These are phyloP conservation scores for Thunnus maccoyii DNA, from an alignment of 2,113 vertebrate species.

Conservation along the genomic window DNA sequence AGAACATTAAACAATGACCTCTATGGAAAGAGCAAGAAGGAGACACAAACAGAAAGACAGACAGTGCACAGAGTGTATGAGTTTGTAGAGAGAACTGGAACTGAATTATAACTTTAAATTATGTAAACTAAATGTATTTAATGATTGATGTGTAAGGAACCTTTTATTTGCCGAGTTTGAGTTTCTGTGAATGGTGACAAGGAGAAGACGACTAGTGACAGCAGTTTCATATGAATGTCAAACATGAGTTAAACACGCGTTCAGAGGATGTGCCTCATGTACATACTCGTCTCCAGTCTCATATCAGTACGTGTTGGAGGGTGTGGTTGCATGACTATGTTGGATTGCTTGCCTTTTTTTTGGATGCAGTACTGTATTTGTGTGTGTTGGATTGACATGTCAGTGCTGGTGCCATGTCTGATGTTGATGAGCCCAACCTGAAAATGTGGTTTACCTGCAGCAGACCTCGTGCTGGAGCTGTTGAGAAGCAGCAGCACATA, in stretches of 20 bases:
- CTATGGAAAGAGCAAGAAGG: background rate
- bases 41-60: background rate
- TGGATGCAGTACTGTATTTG: conserved; percentile 15
- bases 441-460: conserved; percentile 49
- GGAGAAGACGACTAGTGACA: background rate
- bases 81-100: conserved; percentile 1
- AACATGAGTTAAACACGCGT: background rate
- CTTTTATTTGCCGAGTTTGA: background rate
- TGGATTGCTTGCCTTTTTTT: background rate
- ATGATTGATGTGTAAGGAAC: background rate
- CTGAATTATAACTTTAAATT: background rate
- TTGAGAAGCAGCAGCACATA: conserved; percentile 43
- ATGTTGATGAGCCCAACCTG: conserved; percentile 22
- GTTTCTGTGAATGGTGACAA: background rate
- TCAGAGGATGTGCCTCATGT: background rate
- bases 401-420: background rate
- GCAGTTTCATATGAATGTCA: conserved; percentile 11
- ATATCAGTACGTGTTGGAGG: conserved; percentile 7
- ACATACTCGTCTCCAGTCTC: conserved; percentile 9
- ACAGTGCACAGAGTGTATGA: background rate
- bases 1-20: background rate
- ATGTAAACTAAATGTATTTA: background rate
- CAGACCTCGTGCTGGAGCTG: conserved; percentile 10
- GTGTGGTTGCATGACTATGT: conserved; percentile 33
- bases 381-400: conserved; percentile 11